Conservation (phyloP, 1,140 invertebrate species). For the Eriocheir sinensis region DNA sequence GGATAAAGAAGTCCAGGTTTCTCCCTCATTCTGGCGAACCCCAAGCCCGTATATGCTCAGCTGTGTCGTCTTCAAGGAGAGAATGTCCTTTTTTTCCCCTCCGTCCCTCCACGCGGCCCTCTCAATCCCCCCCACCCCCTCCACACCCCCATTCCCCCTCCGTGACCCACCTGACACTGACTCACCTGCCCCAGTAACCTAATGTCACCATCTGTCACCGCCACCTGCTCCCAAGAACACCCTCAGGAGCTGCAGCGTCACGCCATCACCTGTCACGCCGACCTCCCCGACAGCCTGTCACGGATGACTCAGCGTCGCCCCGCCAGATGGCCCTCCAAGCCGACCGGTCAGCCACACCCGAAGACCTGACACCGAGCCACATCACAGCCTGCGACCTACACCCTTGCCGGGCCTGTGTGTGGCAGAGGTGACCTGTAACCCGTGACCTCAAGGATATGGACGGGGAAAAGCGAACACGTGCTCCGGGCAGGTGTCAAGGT, state of each 20-base stretch:
- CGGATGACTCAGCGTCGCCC: neutral
- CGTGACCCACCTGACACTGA: neutral
- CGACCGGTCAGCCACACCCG: neutral
- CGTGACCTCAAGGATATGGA: neutral
- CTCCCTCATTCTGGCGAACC: neutral
- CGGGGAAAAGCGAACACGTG: neutral
- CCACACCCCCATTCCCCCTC: neutral
- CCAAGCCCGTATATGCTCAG: neutral
- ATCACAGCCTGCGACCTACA: neutral
- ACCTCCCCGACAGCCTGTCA: neutral
- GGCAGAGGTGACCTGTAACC: neutral
- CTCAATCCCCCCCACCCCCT: neutral
- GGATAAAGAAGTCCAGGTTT: neutral
- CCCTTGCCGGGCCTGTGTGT: neutral
- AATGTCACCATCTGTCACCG: conserved; percentile 13
- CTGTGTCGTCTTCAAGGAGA: neutral
- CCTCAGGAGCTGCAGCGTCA: neutral
- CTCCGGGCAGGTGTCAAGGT: neutral
- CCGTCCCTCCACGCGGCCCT: neutral
- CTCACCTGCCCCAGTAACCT: neutral
- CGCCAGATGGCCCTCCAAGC: neutral
- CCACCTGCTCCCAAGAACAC: neutral
- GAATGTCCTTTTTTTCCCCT: neutral
- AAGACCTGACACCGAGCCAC: neutral
- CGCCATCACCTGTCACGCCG: neutral